A percentile compares a stretch with the other conserved stretches of the same genome.
Evolutionary conservation across 1,140 invertebrate genomes (phyloP).

Genomic region (Elysia chlorotica): DNA sequence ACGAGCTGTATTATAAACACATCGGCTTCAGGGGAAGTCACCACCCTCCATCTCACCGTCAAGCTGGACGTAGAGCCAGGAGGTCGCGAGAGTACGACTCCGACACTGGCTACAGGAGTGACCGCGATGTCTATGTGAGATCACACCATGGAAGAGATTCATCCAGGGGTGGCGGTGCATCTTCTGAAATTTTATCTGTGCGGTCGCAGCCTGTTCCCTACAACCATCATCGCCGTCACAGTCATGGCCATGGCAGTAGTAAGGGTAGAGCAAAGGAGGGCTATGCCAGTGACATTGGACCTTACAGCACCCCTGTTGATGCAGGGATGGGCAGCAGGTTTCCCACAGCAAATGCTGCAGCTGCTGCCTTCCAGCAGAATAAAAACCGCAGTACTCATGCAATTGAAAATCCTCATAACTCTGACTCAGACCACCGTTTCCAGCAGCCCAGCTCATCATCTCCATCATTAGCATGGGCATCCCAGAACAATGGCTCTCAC

Average conservation of each 20-base stretch:
- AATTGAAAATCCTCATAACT: too few relatives aligned
- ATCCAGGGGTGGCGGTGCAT: too few relatives aligned
- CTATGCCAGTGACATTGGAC: constrained; percentile 54
- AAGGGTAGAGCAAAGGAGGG: constrained; percentile 34
- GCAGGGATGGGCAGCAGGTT: constrained; percentile 10
- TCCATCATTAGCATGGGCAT: too few relatives aligned
- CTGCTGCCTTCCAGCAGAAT: constrained; percentile 28
- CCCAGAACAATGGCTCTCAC: too few relatives aligned
- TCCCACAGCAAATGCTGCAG: constrained; percentile 13
- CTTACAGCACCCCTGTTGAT: constrained; percentile 36
- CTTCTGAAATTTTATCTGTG: constrained; percentile 23
- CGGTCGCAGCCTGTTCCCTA: constrained; percentile 16
- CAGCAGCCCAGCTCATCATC: too few relatives aligned
- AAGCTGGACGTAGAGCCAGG: too few relatives aligned
- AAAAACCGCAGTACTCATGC: too few relatives aligned
- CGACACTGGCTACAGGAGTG: constrained; percentile 58
- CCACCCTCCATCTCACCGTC: too few relatives aligned
- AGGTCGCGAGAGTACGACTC: constrained; percentile 54
- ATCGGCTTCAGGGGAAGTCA: constrained; percentile 28
- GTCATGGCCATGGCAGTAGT: not conserved
- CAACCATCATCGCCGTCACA: not conserved
- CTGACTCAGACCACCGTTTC: too few relatives aligned
- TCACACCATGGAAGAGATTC: too few relatives aligned
- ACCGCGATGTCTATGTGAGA: too few relatives aligned
- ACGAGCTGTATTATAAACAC: constrained; percentile 28